Base-by-base conservation (phyloP, 2,888 invertebrate genomes). In the Drosophila kanekoi region DNA sequence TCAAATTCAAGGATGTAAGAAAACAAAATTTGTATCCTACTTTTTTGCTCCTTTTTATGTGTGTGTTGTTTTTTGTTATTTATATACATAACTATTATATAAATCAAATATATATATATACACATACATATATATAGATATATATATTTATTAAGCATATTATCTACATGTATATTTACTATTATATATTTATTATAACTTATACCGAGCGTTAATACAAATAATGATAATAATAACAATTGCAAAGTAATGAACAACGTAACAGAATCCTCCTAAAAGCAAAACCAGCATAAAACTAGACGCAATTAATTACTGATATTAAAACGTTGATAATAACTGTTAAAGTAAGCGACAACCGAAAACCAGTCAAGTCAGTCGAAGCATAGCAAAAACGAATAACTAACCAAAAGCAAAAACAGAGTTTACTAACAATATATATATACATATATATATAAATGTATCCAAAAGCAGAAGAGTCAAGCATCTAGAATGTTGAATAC, bases 41-140 rank as follows among this genome's bases (percentile, higher is more conserved):
- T 70, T 83, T 79, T 72, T 82, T 79, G 80, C 83, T 89, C 81
- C 81, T 83, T 89, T 85, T 87, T 84, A 85, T 90, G 90, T 91
- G 90, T 91, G 91, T 90, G 90, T 90, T 90, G 88, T 89, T 88
- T 85, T 90, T 90, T 90, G 89, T 90, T 90, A 91, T 87, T 90
- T 90, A 87, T 84, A 87, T 84, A 84, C 87, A 87, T 83, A 87
- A 90, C 83, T 87, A 83, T 84, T 89, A 89, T 67, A 67, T 53
- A 84, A 83, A 86, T 84, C 78, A 89, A 79, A 71, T 51, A 54
- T 49, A 18, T 3, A 70, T 53, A 65, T 54, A 67, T 60, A 72
- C 62, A 62, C 60, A 61, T 52, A 59, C 52, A 81, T 85, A 84
- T 85, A 81, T 74, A 77, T 64, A 75, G 68, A 76, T 77, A 77